Base-by-base conservation (phyloP, 2,888 invertebrate species). In the Augochlorella aurata region DNA sequence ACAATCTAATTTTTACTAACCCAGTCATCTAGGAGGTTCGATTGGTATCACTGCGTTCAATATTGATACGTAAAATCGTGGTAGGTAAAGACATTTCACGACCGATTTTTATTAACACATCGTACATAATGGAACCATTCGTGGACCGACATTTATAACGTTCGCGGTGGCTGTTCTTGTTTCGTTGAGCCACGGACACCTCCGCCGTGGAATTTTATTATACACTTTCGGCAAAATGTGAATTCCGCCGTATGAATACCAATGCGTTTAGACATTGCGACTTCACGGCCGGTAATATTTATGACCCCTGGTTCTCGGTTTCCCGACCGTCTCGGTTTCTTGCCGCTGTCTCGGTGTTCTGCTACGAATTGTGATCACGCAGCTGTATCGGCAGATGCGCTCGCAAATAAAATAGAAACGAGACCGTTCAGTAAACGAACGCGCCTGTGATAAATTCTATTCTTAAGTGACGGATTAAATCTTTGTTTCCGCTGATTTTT, bases 161-260 rank as follows among this genome's bases (percentile, higher is more conserved):
- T 63, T 24, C 44, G 44, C n/a, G 44, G 29, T 54, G 49, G 18
- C 18, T 49, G 58, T 74, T 79, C 79, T 66, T 61, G 21, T 66
- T 29, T 16, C 69, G 79, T 58, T 79, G 50, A 1, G 1, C 21
- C 65, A 21, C 65, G 74, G 69, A 66, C 74, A 74, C 66, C 79
- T 61, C 69, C 65, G 24, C 24, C 38, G 29, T n/a, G 71, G 52
- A 81, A 83, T 81, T 81, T 77, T 77, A 82, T 82, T 82, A 80
- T 65, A 76, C 75, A 82, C 76, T 80, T 76, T 82, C 81, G 76
- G 81, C 72, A 76, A 80, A 76, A 76, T 67, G 71, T 45, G 69
- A 45, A 76, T 69, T 38, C 45, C 44, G 69, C 65, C 61, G 69
- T 72, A 76, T 80, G 82, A 82, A 82, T 81, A 81, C 81, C 74